phyloP scores from a whole-genome alignment of 2,113 vertebrate species.

The Corythaixoides concolor region DNA sequence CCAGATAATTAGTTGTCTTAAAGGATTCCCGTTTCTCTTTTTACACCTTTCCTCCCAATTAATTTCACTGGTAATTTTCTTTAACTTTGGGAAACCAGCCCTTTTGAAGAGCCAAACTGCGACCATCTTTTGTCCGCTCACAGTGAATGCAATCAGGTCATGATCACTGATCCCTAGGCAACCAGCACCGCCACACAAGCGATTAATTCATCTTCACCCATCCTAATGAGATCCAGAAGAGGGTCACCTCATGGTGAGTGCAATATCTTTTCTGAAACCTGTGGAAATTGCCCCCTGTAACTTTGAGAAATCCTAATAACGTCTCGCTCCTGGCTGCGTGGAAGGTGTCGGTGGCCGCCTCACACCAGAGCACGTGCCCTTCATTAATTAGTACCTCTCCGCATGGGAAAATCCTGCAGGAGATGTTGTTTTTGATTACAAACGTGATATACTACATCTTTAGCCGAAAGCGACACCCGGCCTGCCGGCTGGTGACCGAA shows the following conservation, averaged over 20 bases:
- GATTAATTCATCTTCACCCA: slow-evolving; percentile 36
- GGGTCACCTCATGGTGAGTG: background rate
- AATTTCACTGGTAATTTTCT: slow-evolving; percentile 37
- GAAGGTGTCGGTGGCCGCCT: background rate
- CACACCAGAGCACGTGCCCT: background rate
- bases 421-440: background rate
- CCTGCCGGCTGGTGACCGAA: background rate
- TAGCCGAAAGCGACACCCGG: background rate
- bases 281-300: background rate
- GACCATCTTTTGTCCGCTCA: background rate
- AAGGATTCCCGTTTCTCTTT: background rate
- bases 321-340: rapidly evolving
- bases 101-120: background rate
- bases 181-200: background rate
- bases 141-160: background rate
- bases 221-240: slow-evolving; percentile 15
- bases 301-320: background rate
- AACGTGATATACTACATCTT: background rate
- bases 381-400: background rate
- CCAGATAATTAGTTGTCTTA: slow-evolving; percentile 11
- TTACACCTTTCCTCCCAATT: slow-evolving; percentile 30
- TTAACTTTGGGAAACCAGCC: slow-evolving; percentile 8
- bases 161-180: background rate
- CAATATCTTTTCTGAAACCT: background rate
- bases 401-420: background rate